Evolutionary conservation across 2,888 invertebrate genomes (phyloP).

Genomic region (Brachyptera putata): DNA sequence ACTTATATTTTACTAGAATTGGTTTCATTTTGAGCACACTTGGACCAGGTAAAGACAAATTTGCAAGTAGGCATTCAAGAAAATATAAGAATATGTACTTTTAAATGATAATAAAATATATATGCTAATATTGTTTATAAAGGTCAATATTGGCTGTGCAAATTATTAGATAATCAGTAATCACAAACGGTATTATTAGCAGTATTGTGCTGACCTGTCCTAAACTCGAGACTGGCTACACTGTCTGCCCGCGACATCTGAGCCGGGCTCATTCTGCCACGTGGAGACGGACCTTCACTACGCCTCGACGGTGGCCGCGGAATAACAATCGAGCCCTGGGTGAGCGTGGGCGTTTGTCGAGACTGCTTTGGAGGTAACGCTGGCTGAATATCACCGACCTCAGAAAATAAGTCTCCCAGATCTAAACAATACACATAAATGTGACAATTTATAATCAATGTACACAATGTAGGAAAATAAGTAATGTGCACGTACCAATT

Average conservation of each 20-base stretch:
- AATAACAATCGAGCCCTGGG: slow-evolving; percentile 65
- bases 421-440: slow-evolving; percentile 33
- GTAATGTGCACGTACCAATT: no score
- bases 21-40: no score
- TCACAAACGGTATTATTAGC: not conserved
- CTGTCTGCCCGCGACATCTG: slow-evolving; percentile 70
- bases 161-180: not conserved
- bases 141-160: no score
- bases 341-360: slow-evolving; percentile 67
- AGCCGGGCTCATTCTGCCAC: slow-evolving; percentile 57
- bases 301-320: slow-evolving; percentile 86
- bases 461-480: no score
- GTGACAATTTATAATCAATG: no score
- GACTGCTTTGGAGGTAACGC: slow-evolving; percentile 60
- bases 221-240: slow-evolving; percentile 74
- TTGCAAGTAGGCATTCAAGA: no score
- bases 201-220: slow-evolving; percentile 46
- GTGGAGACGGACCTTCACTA: slow-evolving; percentile 56
- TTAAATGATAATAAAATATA: no score
- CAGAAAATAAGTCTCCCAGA: slow-evolving; percentile 69
- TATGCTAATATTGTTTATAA: no score
- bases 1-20: no score
- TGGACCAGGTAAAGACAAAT: no score
- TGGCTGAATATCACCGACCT: slow-evolving; percentile 71
- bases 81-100: no score